Conservation (phyloP, 2,113 vertebrate genomes). For the Cranoglanis bouderius region DNA sequence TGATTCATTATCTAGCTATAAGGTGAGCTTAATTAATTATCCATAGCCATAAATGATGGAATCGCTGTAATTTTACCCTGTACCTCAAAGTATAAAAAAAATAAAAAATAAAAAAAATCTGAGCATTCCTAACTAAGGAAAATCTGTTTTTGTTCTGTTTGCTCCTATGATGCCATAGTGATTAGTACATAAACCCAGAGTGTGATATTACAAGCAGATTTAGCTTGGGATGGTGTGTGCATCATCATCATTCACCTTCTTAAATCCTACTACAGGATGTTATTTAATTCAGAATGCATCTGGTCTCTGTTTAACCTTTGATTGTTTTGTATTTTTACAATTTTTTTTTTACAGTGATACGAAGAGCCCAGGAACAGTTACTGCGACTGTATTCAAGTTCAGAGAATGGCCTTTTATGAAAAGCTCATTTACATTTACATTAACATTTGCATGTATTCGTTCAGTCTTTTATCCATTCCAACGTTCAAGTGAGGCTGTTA, state of each 20-base stretch:
- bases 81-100: not conserved
- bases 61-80: not conserved
- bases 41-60: not conserved
- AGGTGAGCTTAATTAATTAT: conserved; percentile 28
- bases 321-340: not conserved
- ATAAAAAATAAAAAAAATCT: too few relatives aligned
- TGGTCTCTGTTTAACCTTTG: not conserved
- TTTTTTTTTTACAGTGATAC: not conserved
- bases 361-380: not conserved
- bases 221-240: not conserved
- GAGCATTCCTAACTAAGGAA: not conserved
- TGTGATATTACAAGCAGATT: not conserved
- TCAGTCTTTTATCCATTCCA: not conserved
- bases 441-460: conserved; percentile 6
- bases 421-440: conserved; percentile 16
- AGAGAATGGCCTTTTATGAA: not conserved
- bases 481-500: not conserved
- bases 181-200: not conserved
- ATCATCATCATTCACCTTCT: not conserved
- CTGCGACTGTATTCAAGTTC: not conserved
- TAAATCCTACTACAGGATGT: not conserved
- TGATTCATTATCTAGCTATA: conserved; percentile 17
- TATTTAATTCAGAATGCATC: not conserved
- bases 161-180: not conserved
- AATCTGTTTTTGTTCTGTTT: not conserved